Evolutionary conservation across 2,797 vertebrate species (phyloP).

Genomic region (Hirundo rustica): DNA sequence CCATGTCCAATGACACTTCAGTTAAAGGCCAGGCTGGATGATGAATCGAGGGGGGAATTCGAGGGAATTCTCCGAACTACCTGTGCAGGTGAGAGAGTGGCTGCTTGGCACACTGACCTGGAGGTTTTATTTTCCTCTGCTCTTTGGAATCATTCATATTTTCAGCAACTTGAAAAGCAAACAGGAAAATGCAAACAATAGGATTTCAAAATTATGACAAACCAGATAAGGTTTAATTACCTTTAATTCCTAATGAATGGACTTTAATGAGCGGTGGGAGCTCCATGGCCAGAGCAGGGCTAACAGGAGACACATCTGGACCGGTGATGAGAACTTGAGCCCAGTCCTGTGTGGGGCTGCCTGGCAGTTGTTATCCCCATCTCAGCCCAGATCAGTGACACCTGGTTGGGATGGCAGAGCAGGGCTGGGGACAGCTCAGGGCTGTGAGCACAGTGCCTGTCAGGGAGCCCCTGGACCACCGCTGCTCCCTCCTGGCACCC

Average conservation of each 20-base stretch:
- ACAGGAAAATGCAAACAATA: slow-evolving; percentile 17
- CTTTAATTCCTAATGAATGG: slow-evolving; percentile 12
- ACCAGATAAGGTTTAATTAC: slow-evolving; percentile 33
- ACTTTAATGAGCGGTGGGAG: not conserved
- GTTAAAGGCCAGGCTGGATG: not conserved
- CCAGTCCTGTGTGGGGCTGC: not conserved
- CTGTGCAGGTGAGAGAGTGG: not conserved
- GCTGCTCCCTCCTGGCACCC: not conserved
- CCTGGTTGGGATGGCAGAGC: not conserved
- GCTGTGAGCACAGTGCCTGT: not conserved
- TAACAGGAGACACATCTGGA: not conserved
- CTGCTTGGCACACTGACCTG: not conserved
- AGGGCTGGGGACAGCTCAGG: not conserved
- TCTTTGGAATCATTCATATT: slow-evolving; percentile 31
- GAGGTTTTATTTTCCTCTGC: not conserved
- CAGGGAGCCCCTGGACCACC: rapidly evolving
- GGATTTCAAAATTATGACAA: not conserved
- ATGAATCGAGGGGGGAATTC: not conserved
- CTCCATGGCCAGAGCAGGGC: not conserved
- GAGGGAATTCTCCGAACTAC: not conserved
- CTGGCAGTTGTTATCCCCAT: rapidly evolving
- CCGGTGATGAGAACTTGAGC: not conserved
- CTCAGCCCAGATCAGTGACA: not conserved
- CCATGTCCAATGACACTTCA: rapidly evolving
- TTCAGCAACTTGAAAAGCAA: slow-evolving; percentile 32